A percentile compares a stretch with the other conserved stretches of the same genome.
These are phyloP conservation scores for Tursiops truncatus DNA, from an alignment of 2,113 vertebrate species.

Conservation along the genomic window DNA sequence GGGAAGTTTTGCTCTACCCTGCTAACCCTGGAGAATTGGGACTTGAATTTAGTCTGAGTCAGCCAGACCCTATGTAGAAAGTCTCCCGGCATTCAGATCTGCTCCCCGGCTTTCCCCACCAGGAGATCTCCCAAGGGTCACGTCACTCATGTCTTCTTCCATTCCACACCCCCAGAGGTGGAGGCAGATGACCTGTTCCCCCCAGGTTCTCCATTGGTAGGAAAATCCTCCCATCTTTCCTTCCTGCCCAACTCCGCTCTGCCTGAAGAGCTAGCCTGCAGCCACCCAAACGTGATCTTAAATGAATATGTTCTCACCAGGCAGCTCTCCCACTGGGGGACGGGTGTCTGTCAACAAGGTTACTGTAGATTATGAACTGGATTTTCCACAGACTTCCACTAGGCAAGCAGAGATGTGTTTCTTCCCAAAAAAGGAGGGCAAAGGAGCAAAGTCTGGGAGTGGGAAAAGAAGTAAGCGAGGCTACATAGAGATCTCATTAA, in stretches of 20 bases:
- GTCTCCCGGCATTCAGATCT: too few species aligned
- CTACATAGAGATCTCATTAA: neutral
- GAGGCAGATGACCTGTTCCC: rapidly evolving
- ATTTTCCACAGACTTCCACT: neutral
- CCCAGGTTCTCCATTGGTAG: neutral
- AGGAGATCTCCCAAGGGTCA: neutral
- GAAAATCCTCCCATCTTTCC: neutral
- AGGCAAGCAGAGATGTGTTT: neutral
- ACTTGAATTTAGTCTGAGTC: neutral
- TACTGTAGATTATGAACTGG: neutral
- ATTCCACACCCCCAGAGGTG: neutral
- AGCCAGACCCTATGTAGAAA: neutral
- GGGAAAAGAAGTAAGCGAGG: neutral
- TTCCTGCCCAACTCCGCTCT: neutral
- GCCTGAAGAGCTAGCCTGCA: neutral
- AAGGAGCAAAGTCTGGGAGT: neutral
- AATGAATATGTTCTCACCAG: neutral
- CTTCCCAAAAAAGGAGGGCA: neutral
- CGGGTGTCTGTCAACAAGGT: neutral
- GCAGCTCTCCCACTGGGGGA: neutral
- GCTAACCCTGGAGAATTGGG: neutral
- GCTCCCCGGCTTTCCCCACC: neutral
- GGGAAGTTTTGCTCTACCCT: neutral
- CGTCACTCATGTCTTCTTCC: rapidly evolving
- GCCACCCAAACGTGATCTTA: neutral